A percentile compares a stretch with the other conserved stretches of the same genome.
Conservation (phyloP, 2,113 vertebrate species). For the Lamprotornis superbus region DNA sequence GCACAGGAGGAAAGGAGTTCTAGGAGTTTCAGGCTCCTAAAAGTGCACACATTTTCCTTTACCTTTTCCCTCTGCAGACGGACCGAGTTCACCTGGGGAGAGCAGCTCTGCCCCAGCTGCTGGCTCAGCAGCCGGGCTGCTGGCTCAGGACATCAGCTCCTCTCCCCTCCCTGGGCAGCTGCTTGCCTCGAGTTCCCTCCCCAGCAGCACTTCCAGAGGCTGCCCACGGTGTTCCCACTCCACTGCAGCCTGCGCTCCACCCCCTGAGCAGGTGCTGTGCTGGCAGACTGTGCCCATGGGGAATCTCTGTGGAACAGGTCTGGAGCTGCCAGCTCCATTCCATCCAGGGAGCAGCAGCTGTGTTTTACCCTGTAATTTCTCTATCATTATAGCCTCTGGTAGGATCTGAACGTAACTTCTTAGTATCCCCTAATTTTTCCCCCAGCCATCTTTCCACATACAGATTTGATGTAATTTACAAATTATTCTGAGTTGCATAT, state of each 20-base stretch:
- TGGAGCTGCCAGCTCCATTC: not conserved
- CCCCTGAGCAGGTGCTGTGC: not conserved
- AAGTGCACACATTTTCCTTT: not conserved
- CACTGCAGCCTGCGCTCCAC: not conserved
- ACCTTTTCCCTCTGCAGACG: not conserved
- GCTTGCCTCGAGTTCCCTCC: not conserved
- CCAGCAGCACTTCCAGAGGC: not conserved
- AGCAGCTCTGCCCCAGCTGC: fast-evolving
- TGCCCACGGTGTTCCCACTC: not conserved
- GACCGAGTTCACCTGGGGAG: not conserved
- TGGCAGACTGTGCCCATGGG: not conserved
- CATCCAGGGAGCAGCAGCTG: not conserved
- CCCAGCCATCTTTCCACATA: not conserved
- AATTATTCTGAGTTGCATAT: not conserved
- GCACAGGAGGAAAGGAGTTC: not conserved
- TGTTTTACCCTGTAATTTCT: not conserved
- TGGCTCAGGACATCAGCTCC: not conserved
- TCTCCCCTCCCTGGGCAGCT: not conserved
- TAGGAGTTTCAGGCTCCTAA: not conserved
- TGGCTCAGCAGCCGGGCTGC: not conserved
- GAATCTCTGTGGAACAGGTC: not conserved
- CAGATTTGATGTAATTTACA: not conserved
- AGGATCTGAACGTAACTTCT: not conserved
- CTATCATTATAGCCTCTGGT: not conserved
- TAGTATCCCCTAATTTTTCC: not conserved